Evolutionary conservation across 2,888 invertebrate species (phyloP), one percentile per base, ranked within the genome.

Genomic region (Stenodera caucasica): DNA sequence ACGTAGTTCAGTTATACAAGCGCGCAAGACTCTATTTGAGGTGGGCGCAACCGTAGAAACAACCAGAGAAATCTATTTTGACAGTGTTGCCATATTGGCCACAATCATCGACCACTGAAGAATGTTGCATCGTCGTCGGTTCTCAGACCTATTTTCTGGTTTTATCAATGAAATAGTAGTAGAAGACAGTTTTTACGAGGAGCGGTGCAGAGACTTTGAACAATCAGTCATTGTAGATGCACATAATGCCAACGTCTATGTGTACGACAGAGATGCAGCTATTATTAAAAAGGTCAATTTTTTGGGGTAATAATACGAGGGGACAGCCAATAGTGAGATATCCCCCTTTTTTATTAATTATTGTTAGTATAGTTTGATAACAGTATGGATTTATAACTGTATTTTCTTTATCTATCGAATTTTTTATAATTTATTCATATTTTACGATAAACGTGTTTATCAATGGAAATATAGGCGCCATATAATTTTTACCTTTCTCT

Each of bases 101-200:
- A 8, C 7, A 0, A 15, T n/a, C 37, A 35, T 37, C 37, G 37
- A 37, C 37, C 15, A 37, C 8, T 37, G n/a, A 15, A 15, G 15
- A 37, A 37, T 37, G 33, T n/a, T 12, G 33, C 2, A 33, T 33
- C n/a, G 26, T n/a, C 3, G 40, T 40, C 45, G 45, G 11, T 40
- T 12, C 45, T 45, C 21, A 21, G 45, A 45, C 45, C 45, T 45
- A 45, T 45, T 45, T 45, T 23, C 45, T 23, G 45, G 45, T 45
- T 45, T 45, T 45, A 45, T 45, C 45, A 45, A 45, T 45, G 45
- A 45, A 45, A 45, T 45, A 45, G 45, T 45, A 45, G 21, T 21
- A 12, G 12, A 40, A 15, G 40, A 40, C 18, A 1, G 40, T 23
- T n/a, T 45, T 21, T 11, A 45, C 21, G 45, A 23, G 45, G 45